Conservation (phyloP, 2,888 invertebrate species). For the Smittia sp. region DNA sequence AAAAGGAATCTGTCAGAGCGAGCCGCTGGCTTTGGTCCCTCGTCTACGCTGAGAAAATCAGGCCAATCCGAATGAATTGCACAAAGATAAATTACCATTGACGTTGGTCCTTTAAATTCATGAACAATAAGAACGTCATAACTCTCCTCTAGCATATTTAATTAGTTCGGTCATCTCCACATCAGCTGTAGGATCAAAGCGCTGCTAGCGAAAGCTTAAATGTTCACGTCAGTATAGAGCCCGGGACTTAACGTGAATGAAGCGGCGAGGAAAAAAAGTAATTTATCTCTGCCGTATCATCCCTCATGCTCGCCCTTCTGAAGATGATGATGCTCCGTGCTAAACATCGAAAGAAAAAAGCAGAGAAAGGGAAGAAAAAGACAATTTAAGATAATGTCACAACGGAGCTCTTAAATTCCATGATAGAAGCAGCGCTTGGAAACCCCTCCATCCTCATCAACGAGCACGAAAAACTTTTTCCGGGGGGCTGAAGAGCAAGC, state of each 20-base stretch:
- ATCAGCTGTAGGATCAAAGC: constrained; percentile 8
- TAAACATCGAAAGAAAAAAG: constrained; percentile 8
- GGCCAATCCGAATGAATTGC: constrained; percentile 15
- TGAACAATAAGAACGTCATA: not conserved
- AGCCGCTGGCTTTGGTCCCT: not conserved
- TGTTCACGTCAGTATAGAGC: not conserved
- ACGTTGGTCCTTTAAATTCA: not conserved
- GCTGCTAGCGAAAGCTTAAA: not conserved
- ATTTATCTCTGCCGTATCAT: constrained; percentile 27
- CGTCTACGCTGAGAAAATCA: not conserved
- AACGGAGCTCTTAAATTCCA: constrained; percentile 30
- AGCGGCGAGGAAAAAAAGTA: not conserved
- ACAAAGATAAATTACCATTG: not conserved
- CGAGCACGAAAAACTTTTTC: not conserved
- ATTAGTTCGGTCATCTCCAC: not conserved
- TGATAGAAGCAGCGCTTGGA: not conserved
- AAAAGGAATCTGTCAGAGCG: not conserved
- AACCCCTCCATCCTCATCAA: constrained; percentile 14
- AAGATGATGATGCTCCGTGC: not conserved
- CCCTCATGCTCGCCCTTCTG: constrained; percentile 20
- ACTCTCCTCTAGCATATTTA: constrained; percentile 1
- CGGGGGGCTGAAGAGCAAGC: not conserved
- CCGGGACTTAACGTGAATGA: constrained; percentile 6
- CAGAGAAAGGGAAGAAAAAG: not conserved
- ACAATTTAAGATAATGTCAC: constrained; percentile 40